Base-by-base conservation (phyloP, 2,888 invertebrate species). In the Hyposoter didymator region DNA sequence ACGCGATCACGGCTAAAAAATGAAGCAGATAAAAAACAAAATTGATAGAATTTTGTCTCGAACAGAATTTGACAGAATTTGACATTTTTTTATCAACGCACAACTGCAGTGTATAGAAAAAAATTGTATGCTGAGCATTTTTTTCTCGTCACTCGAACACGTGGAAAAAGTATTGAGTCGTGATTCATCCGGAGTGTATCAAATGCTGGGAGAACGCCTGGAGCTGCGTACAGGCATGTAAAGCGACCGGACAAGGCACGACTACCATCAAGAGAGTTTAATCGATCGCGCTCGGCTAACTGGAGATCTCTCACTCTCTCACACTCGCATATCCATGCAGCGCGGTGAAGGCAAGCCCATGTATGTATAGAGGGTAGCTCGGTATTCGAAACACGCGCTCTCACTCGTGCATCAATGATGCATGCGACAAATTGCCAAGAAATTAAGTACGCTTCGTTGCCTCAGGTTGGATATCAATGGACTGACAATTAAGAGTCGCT, bases 401-500 rank as follows among this genome's bases (percentile, higher is more conserved):
- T 47, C 32, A 66, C 74, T 55, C 82, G 69, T 72, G 49, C 47
- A 62, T 39, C 55, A 49, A 75, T 47, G 81, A 73, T 73, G 78
- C 82, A 85, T 80, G 85, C 76, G 85, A 85, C 85, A 85, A 85
- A 85, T 85, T 83, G 85, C 76, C 83, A 79, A 82, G 76, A 83
- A 85, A 85, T 85, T 85, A 85, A 85, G 85, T 83, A 76, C 85
- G 81, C 85, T 83, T 82, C 83, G 85, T 80, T 87, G 85, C 74
- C 76, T 78, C 85, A 79, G 78, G 85, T 80, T 83, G 78, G 87
- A 80, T 87, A 85, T 87, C 87, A 87, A 87, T 82, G 82, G 83
- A 85, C 87, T 70, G 83, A 85, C 87, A 87, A 87, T 87, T 87
- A 87, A 85, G 83, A 82, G 78, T 85, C 72, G 70, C 88, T 88